Percentiles rank a stretch among this genome's conserved stretches.
phyloP scores from a whole-genome alignment of 2,797 vertebrate genomes.

The Darevskia mixta region DNA sequence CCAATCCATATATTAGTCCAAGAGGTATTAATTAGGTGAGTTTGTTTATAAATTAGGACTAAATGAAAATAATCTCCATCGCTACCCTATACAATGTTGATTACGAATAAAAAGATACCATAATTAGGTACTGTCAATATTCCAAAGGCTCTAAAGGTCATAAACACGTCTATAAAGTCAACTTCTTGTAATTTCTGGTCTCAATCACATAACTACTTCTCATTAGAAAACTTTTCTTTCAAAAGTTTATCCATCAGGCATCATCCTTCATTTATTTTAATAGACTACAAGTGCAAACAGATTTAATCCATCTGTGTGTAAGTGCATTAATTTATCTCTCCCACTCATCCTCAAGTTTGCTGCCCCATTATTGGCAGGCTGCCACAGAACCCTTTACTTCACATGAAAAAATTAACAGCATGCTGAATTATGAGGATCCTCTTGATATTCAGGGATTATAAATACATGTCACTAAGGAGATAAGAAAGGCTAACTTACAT shows the following conservation, averaged over 20 bases:
- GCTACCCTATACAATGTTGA: no score
- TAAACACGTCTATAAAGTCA: neutral
- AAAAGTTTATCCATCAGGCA: neutral
- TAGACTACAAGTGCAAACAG: neutral
- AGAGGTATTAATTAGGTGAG: no score
- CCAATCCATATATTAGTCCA: no score
- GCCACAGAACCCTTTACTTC: neutral
- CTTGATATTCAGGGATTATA: neutral
- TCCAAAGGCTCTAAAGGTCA: neutral
- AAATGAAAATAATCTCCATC: no score
- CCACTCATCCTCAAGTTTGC: neutral
- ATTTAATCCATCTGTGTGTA: neutral
- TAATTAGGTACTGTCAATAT: neutral
- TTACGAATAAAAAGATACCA: no score
- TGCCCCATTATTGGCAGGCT: neutral
- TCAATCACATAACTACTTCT: neutral
- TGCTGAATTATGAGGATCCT: neutral
- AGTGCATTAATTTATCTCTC: slow-evolving; percentile 6
- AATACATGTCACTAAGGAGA: neutral
- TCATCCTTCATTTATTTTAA: slow-evolving; percentile 3
- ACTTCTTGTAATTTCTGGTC: neutral
- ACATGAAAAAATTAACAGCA: neutral
- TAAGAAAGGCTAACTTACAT: neutral
- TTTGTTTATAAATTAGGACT: no score
- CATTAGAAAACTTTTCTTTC: neutral